A percentile compares a stretch with the other conserved stretches of the same genome.
These are phyloP conservation scores for Myiagra hebetior DNA, from an alignment of 2,113 vertebrate genomes.

Conservation along the genomic window DNA sequence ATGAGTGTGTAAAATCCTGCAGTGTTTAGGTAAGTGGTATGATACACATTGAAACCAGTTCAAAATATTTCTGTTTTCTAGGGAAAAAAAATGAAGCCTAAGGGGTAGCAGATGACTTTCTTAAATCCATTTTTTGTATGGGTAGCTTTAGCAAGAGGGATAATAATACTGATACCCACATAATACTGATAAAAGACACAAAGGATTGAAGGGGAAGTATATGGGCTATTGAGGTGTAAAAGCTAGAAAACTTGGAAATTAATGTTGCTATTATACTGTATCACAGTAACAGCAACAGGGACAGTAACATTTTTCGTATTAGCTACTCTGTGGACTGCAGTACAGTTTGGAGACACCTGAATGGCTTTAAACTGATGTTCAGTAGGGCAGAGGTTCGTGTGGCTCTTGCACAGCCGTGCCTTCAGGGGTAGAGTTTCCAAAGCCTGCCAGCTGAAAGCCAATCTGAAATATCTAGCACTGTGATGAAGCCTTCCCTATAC, in stretches of 20 bases:
- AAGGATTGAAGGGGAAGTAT: background rate
- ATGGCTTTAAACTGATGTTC: background rate
- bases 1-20: background rate
- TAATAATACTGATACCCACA: background rate
- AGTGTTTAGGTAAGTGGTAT: background rate
- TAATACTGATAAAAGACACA: background rate
- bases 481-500: background rate
- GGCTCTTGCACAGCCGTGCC: background rate
- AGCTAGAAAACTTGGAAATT: background rate
- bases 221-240: background rate
- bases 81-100: background rate
- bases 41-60: background rate
- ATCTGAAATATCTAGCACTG: background rate
- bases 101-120: background rate
- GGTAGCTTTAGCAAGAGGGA: background rate
- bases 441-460: background rate
- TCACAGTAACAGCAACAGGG: background rate
- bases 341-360: background rate
- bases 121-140: background rate
- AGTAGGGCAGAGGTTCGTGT: background rate
- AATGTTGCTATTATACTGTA: background rate
- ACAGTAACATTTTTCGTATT: background rate
- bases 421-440: background rate
- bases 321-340: background rate
- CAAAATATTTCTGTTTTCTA: background rate